These are phyloP conservation scores for Rosalia funebris DNA, from an alignment of 2,888 invertebrate species.

Conservation along the genomic window DNA sequence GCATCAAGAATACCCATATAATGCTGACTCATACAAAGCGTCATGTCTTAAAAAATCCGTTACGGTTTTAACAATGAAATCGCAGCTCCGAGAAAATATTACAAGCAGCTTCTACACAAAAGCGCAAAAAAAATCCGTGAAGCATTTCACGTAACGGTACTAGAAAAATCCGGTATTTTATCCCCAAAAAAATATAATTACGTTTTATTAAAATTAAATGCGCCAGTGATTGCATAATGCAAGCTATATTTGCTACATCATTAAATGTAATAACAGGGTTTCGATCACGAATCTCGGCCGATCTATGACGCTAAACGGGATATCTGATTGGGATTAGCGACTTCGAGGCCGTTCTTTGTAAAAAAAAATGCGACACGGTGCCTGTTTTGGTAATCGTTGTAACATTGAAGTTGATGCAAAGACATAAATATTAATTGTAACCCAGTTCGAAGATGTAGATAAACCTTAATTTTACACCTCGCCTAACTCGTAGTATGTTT, in stretches of 20 bases:
- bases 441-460: not conserved
- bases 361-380: not conserved
- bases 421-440: not conserved
- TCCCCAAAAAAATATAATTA: slow-evolving; percentile 1
- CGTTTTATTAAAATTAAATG: not conserved
- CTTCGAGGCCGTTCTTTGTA: not conserved
- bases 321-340: not conserved
- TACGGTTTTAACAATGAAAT: not conserved
- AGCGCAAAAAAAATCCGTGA: not conserved
- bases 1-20: no score
- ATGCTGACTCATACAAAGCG: no score
- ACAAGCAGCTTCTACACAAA: not conserved
- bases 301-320: not conserved
- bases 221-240: slow-evolving; percentile 1
- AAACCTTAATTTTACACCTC: no score
- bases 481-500: no score
- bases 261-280: not conserved
- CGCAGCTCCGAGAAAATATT: not conserved
- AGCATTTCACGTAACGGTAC: not conserved
- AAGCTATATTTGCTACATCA: not conserved
- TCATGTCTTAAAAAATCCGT: not conserved
- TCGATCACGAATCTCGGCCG: not conserved
- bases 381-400: not conserved
- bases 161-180: not conserved
- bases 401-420: not conserved